These are phyloP conservation scores for Luperina testacea DNA, from an alignment of 2,888 invertebrate genomes.

Conservation along the genomic window DNA sequence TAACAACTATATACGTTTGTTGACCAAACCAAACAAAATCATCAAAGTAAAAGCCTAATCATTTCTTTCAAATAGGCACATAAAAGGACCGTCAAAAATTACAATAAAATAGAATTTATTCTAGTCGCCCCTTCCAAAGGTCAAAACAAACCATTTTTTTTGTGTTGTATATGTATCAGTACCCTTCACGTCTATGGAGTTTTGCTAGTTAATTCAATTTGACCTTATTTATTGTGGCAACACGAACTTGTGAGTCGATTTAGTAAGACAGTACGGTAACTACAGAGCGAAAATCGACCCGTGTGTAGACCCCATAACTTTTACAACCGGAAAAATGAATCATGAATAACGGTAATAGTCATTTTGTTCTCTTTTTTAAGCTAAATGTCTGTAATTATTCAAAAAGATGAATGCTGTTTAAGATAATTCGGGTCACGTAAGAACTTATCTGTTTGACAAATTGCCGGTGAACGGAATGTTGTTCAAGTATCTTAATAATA, in stretches of 20 bases:
- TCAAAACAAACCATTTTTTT: neutral
- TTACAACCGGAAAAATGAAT: conserved; percentile 43
- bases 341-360: conserved; percentile 66
- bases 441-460: conserved; percentile 87
- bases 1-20: no score
- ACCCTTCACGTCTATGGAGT: no score
- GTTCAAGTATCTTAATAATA: conserved; percentile 79
- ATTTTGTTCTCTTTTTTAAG: conserved; percentile 72
- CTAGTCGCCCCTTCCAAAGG: no score
- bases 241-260: neutral
- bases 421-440: conserved; percentile 87
- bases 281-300: neutral
- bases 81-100: no score
- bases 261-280: neutral
- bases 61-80: no score
- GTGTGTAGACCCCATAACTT: conserved; percentile 1
- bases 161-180: neutral
- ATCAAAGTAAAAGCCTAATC: neutral
- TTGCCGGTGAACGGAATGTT: conserved; percentile 79
- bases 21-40: neutral
- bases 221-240: neutral
- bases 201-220: no score
- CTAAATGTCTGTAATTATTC: conserved; percentile 82
- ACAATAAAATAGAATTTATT: no score
- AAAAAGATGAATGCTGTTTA: conserved; percentile 84